phyloP scores from a whole-genome alignment of 2,888 invertebrate genomes.

The Argynnis bischoffii region DNA sequence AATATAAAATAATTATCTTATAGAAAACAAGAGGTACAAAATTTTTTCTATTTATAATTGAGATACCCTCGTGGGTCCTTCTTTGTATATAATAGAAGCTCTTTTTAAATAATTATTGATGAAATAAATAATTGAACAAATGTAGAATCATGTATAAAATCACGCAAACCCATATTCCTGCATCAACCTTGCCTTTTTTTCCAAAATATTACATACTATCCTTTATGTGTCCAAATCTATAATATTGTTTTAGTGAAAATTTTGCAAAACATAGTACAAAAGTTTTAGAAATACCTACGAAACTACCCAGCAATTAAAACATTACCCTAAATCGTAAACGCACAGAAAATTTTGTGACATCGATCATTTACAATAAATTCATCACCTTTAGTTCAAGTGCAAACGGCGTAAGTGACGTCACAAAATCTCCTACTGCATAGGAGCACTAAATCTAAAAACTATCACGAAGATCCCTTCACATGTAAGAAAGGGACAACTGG shows the following conservation, averaged over 20 bases:
- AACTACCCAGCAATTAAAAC: conserved; percentile 77
- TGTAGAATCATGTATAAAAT: conserved; percentile 24
- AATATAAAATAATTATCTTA: conserved; percentile 75
- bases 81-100: conserved; percentile 74
- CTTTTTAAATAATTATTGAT: conserved; percentile 53
- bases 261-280: conserved; percentile 83
- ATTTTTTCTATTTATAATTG: conserved; percentile 50
- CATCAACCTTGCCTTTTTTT: conserved; percentile 37
- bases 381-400: conserved; percentile 7
- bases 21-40: conserved; percentile 76
- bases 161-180: conserved; percentile 50
- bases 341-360: conserved; percentile 12
- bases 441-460: conserved; percentile 75
- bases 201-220: conserved; percentile 50
- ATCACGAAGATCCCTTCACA: conserved; percentile 68
- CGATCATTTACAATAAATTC: conserved; percentile 16
- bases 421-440: conserved; percentile 22
- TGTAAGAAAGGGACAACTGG: conserved; percentile 61
- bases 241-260: conserved; percentile 76
- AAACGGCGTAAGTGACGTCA: conserved; percentile 11
- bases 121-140: conserved; percentile 45
- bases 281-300: conserved; percentile 80
- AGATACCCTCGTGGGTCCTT: conserved; percentile 60
- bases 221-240: conserved; percentile 77
- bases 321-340: conserved; percentile 45